Evolutionary conservation across 2,113 vertebrate species (phyloP).

Genomic region (Nothocercus julius): DNA sequence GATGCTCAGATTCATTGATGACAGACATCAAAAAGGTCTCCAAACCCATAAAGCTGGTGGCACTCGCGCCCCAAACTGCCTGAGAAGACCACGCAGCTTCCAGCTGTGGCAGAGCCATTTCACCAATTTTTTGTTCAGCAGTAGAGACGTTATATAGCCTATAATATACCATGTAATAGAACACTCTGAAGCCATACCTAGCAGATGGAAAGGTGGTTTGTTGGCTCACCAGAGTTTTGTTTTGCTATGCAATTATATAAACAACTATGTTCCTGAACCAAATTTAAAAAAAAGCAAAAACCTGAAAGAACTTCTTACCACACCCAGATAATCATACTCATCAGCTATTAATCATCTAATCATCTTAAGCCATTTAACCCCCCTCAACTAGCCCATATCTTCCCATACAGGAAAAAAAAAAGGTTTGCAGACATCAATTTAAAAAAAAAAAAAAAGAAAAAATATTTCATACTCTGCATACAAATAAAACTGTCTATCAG

Average conservation of each 20-base stretch:
- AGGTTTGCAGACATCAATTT: neutral
- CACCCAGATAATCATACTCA: neutral
- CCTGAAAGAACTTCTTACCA: neutral
- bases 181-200: neutral
- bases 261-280: neutral
- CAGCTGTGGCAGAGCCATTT: neutral
- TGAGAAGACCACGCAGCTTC: neutral
- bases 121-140: neutral
- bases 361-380: neutral
- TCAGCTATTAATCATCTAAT: neutral
- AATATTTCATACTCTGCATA: neutral
- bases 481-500: conserved; percentile 16
- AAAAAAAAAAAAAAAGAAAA: neutral
- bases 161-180: neutral
- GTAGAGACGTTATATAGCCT: neutral
- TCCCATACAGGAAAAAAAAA: neutral
- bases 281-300: neutral
- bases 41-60: neutral
- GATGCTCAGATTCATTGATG: neutral
- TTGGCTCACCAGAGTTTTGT: neutral
- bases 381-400: neutral
- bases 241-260: neutral
- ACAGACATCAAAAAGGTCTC: neutral
- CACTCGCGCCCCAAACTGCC: neutral
- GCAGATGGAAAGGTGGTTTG: neutral